Evolutionary conservation across 2,888 invertebrate genomes (phyloP), one percentile per base, ranked within the genome.

Genomic region (Eumerus sabulonum): DNA sequence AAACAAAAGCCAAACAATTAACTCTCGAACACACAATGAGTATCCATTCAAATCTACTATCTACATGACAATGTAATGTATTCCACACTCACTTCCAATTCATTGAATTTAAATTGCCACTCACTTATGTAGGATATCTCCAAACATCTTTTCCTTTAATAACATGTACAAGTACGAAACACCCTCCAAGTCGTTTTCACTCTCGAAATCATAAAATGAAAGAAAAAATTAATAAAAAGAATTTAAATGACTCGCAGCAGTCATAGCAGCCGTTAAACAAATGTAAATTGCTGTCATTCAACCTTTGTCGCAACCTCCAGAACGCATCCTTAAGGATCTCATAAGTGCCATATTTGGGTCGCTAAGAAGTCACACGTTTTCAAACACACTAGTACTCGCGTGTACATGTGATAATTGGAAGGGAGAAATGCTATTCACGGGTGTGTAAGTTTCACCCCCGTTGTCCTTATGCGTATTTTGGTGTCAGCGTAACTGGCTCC

Each of bases 381-480:
- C 57, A 53, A 48, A 77, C 72, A n/a, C n/a, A n/a, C n/a, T n/a
- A n/a, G n/a, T n/a, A n/a, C n/a, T n/a, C n/a, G n/a, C n/a, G n/a
- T n/a, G n/a, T n/a, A 77, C 73, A 67, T 77, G 77, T 73, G 73
- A 77, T 77, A 77, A 67, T 77, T 77, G 77, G 73, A 48, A 68
- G 67, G 62, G 54, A 62, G 62, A 56, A 62, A 59, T 54, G 17
- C 44, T 73, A 67, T 73, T 77, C 63, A 77, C 67, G 72, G 77
- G 2, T 27, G 27, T 27, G 27, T 27, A 27, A 4, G 27, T 27
- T 27, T 27, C 27, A 7, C 7, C 27, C 27, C 27, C 27, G 27
- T 27, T 27, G 27, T 51, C 42, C 67, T 62, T 18, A 53, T 27
- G 36, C 40, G 44, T 54, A n/a, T 47, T n/a, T n/a, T n/a, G n/a